A percentile compares a stretch with the other conserved stretches of the same genome.
Evolutionary conservation across 2,888 invertebrate genomes (phyloP).

Genomic region (Eurytoma adleriae): DNA sequence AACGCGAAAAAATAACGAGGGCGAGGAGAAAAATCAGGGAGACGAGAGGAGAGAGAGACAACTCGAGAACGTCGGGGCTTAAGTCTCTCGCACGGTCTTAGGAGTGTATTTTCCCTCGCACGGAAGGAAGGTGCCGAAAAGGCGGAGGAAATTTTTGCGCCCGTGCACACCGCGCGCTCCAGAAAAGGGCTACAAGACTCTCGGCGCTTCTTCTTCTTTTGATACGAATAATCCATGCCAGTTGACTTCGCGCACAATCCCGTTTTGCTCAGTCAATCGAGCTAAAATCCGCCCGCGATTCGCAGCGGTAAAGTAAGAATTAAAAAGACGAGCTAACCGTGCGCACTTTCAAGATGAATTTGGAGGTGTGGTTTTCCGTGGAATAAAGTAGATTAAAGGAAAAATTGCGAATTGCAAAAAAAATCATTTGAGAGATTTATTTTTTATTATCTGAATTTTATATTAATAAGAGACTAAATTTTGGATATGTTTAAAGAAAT

Average conservation of each 20-base stretch:
- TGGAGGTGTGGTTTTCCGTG: too few species aligned
- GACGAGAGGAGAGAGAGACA: neutral
- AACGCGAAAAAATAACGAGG: constrained; percentile 20
- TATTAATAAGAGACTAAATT: too few species aligned
- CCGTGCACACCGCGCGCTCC: too few species aligned
- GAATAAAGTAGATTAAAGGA: too few species aligned
- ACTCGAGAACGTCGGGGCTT: neutral
- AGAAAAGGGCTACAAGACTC: neutral
- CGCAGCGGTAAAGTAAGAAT: neutral
- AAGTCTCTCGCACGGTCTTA: constrained; percentile 11
- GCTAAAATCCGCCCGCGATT: neutral
- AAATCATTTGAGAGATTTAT: too few species aligned
- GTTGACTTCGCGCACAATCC: neutral
- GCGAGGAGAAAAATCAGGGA: constrained; percentile 8
- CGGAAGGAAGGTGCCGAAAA: constrained; percentile 6
- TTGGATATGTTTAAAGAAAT: too few species aligned
- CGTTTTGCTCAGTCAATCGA: neutral
- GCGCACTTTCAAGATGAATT: too few species aligned
- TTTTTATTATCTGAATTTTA: too few species aligned
- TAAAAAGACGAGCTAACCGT: too few species aligned
- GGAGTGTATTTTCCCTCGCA: neutral
- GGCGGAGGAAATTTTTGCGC: constrained; percentile 27
- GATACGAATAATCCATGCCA: constrained; percentile 22
- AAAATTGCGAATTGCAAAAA: too few species aligned
- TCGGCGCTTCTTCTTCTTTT: constrained; percentile 1